Conservation (phyloP, 2,888 invertebrate genomes). For the Idaea dimidiata region DNA sequence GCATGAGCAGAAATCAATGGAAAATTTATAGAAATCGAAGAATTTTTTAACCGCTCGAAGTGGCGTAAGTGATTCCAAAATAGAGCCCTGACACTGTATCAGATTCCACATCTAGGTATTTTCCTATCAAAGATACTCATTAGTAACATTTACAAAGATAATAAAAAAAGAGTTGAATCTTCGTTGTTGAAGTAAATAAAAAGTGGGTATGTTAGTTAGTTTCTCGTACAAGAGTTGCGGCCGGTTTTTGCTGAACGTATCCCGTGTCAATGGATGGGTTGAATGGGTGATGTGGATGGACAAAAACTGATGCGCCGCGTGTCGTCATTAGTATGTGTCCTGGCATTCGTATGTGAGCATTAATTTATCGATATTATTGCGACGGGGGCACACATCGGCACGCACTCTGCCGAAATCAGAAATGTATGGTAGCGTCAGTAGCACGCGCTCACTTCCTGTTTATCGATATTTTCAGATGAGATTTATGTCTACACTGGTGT, state of each 20-base stretch:
- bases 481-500: not conserved
- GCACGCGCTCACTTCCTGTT: conserved; percentile 70
- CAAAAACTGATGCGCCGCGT: conserved; percentile 72
- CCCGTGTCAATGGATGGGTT: conserved; percentile 72
- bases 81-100: too few species aligned
- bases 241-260: conserved; percentile 55
- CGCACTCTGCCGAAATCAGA: conserved; percentile 17
- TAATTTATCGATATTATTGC: conserved; percentile 76
- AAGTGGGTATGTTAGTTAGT: conserved; percentile 59
- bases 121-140: conserved; percentile 33
- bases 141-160: conserved; percentile 50
- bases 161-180: conserved; percentile 53
- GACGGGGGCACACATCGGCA: conserved; percentile 64
- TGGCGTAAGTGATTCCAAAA: too few species aligned
- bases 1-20: too few species aligned
- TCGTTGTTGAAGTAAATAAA: conserved; percentile 60
- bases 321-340: conserved; percentile 76
- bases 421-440: conserved; percentile 34
- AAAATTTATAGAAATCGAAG: too few species aligned
- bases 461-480: conserved; percentile 12
- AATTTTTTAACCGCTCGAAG: too few species aligned
- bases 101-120: too few species aligned
- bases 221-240: conserved; percentile 50
- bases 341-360: conserved; percentile 69
- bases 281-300: conserved; percentile 54